phyloP scores from a whole-genome alignment of 2,888 invertebrate species.

The Drosophila mayaguana region DNA sequence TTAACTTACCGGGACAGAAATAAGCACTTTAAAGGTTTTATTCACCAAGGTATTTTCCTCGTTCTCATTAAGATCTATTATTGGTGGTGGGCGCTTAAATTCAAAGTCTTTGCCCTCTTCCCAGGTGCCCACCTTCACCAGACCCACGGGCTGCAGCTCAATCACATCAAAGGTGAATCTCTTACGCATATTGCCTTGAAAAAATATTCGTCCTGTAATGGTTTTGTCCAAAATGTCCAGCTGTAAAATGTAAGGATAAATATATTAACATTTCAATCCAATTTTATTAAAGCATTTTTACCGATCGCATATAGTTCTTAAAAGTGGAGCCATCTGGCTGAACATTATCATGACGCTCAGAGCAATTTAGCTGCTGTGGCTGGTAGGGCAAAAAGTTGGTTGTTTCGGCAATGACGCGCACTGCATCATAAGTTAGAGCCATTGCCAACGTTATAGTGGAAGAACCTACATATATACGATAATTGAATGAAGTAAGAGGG shows the following conservation, averaged over 20 bases:
- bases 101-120: constrained; percentile 88
- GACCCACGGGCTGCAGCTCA: constrained; percentile 88
- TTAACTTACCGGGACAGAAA: constrained; percentile 87
- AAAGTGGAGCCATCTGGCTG: constrained; percentile 94
- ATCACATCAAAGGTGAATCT: constrained; percentile 89
- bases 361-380: constrained; percentile 87
- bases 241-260: constrained; percentile 27
- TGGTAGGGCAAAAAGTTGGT: constrained; percentile 88
- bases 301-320: constrained; percentile 89
- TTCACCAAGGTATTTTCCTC: constrained; percentile 89
- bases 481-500: background rate
- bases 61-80: constrained; percentile 84
- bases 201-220: constrained; percentile 90
- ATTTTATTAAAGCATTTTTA: constrained; percentile 29
- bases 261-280: background rate
- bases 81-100: constrained; percentile 85
- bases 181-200: constrained; percentile 91
- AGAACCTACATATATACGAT: constrained; percentile 58
- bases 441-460: constrained; percentile 87
- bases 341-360: constrained; percentile 86
- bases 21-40: constrained; percentile 89
- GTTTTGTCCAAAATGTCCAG: constrained; percentile 85
- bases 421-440: constrained; percentile 94
- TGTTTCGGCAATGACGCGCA: constrained; percentile 91
- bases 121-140: constrained; percentile 90